Evolutionary conservation across 2,797 vertebrate species (phyloP).

Genomic region (Merluccius polli): DNA sequence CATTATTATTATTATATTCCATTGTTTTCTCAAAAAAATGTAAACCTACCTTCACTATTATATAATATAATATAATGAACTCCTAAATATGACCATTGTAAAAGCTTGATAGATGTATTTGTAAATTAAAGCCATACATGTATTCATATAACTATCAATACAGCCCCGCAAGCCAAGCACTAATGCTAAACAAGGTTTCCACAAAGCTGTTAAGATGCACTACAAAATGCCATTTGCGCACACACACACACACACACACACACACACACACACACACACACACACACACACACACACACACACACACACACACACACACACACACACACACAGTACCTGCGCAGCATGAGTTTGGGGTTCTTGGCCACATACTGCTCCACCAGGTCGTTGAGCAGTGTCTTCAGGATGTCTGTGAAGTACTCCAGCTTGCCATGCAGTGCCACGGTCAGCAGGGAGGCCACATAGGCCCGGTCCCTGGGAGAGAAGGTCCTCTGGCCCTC

Average conservation of each 20-base stretch:
- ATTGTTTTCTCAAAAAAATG: too few species aligned
- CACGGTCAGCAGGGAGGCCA: slow-evolving; percentile 93
- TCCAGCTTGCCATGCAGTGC: slow-evolving; percentile 94
- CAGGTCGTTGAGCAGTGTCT: slow-evolving; percentile 91
- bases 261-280: background rate
- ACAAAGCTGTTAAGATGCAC: too few species aligned
- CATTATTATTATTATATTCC: background rate
- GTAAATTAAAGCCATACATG: too few species aligned
- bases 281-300: background rate
- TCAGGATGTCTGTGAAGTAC: slow-evolving; percentile 97
- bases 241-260: background rate
- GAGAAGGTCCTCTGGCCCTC: slow-evolving; percentile 97
- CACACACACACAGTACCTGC: slow-evolving; percentile 71
- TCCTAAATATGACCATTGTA: too few species aligned
- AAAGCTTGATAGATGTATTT: too few species aligned
- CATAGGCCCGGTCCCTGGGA: slow-evolving; percentile 89
- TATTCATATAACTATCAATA: background rate
- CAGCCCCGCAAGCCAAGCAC: background rate
- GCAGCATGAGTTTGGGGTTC: slow-evolving; percentile 97
- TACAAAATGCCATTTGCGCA: too few species aligned
- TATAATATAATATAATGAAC: background rate
- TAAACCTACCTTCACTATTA: background rate
- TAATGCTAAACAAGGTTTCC: too few species aligned
- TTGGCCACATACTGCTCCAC: slow-evolving; percentile 97
- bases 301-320: too few species aligned